Percentiles rank a stretch among this genome's conserved stretches.
Evolutionary conservation across 2,888 invertebrate genomes (phyloP).

Genomic region (Meiosimyza platycephala): DNA sequence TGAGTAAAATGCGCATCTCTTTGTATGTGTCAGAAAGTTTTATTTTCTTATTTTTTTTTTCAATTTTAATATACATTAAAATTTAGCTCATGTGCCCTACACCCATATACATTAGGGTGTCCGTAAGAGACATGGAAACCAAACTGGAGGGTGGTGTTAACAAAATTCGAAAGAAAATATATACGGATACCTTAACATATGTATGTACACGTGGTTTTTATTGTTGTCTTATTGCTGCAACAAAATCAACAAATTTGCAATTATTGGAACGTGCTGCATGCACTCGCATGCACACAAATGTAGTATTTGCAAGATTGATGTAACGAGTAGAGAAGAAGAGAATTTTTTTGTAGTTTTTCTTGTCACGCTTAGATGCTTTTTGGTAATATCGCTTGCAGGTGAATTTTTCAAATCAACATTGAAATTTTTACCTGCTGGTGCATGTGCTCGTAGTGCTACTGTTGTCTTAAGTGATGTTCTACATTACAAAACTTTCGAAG

Average conservation of each 20-base stretch:
- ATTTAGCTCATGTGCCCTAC: slow-evolving; percentile 13
- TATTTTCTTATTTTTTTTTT: slow-evolving; percentile 29
- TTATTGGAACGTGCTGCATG: slow-evolving; percentile 18
- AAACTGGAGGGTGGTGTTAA: no score
- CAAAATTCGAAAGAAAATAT: no score
- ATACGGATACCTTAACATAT: no score
- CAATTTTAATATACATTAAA: background rate
- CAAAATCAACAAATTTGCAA: slow-evolving; percentile 6
- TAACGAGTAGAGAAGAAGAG: no score
- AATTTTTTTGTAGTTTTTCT: background rate
- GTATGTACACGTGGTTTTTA: no score
- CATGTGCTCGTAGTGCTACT: background rate
- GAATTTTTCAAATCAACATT: slow-evolving; percentile 7
- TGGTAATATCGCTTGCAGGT: slow-evolving; percentile 17
- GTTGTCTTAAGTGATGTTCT: no score
- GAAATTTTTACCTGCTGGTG: slow-evolving; percentile 14
- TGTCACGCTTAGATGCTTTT: background rate
- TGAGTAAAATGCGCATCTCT: background rate
- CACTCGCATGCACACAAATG: slow-evolving; percentile 8
- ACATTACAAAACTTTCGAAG: no score
- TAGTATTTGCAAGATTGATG: background rate
- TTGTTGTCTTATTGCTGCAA: no score
- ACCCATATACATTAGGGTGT: no score
- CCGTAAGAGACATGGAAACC: no score
- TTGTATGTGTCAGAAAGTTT: slow-evolving; percentile 20